These are phyloP conservation scores for Seriola quinqueradiata DNA, from an alignment of 2,113 vertebrate genomes.

Conservation along the genomic window DNA sequence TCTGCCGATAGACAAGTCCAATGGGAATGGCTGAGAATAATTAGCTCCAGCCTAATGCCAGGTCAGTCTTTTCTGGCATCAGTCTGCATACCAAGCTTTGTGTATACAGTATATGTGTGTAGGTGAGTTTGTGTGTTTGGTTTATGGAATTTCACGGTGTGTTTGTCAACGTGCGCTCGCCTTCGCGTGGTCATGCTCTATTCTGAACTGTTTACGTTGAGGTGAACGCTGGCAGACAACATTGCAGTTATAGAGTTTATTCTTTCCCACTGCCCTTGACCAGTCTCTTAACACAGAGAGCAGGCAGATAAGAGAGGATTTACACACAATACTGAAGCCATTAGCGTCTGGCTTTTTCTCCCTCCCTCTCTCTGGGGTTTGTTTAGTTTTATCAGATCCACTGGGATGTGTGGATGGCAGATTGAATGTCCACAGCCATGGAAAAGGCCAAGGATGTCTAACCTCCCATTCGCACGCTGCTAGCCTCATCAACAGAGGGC, in stretches of 20 bases:
- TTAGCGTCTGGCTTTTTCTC: slow-evolving; percentile 75
- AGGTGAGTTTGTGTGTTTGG: neutral
- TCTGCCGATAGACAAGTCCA: slow-evolving; percentile 41
- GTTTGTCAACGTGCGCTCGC: slow-evolving; percentile 1
- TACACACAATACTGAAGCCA: slow-evolving; percentile 83
- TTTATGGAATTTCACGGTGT: neutral
- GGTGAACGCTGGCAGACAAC: slow-evolving; percentile 51
- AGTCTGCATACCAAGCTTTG: slow-evolving; percentile 25
- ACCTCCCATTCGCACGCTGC: slow-evolving; percentile 80
- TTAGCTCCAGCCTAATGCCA: slow-evolving; percentile 62
- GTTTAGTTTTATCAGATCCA: slow-evolving; percentile 82
- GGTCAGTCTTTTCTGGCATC: slow-evolving; percentile 60
- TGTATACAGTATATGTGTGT: neutral
- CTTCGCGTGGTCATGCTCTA: neutral
- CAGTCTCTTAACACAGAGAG: slow-evolving; percentile 79
- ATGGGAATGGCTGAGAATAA: slow-evolving; percentile 68
- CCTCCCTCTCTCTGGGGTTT: slow-evolving; percentile 71
- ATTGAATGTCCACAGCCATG: slow-evolving; percentile 81
- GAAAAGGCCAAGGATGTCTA: slow-evolving; percentile 82
- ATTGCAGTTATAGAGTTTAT: slow-evolving; percentile 59
- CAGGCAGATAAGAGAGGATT: slow-evolving; percentile 81
- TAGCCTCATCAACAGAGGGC: slow-evolving; percentile 80
- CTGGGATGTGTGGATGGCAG: slow-evolving; percentile 80
- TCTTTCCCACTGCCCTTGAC: slow-evolving; percentile 78
- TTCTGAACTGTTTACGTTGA: slow-evolving; percentile 53